A percentile compares a stretch with the other conserved stretches of the same genome.
Conservation (phyloP, 2,797 vertebrate genomes). For the Pangasius larnaudii region DNA sequence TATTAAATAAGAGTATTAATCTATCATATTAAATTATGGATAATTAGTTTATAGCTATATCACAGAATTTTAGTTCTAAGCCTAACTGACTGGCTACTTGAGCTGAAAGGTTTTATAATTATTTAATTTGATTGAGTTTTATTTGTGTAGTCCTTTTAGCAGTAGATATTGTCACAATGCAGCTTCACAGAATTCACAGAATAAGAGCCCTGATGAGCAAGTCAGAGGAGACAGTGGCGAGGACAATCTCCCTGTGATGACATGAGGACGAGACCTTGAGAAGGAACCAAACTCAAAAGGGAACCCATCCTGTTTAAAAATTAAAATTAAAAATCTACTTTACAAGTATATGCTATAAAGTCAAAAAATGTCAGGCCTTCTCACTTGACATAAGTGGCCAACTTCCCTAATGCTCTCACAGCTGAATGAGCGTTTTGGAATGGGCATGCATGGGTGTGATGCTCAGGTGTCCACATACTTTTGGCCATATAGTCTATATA, state of each 20-base stretch:
- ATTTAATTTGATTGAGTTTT: neutral
- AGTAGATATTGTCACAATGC: neutral
- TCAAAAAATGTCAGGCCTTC: neutral
- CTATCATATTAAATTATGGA: neutral
- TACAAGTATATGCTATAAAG: neutral
- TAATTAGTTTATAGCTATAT: neutral
- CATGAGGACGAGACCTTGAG: neutral
- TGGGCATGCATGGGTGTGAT: neutral
- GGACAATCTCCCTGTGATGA: neutral
- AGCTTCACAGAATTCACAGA: neutral
- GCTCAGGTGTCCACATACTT: neutral
- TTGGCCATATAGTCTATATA: neutral
- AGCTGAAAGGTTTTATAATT: neutral
- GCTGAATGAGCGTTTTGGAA: neutral
- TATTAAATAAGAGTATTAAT: neutral
- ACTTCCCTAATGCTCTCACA: neutral
- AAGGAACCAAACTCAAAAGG: neutral
- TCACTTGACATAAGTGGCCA: neutral
- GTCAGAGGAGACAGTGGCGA: neutral
- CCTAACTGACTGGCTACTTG: neutral
- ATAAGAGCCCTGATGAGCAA: neutral
- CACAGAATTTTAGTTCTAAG: neutral
- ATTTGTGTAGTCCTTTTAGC: neutral
- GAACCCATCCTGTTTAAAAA: neutral
- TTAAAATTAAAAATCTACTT: neutral